These are phyloP conservation scores for Jordanella pulchra DNA, from an alignment of 2,797 vertebrate genomes.

Conservation along the genomic window DNA sequence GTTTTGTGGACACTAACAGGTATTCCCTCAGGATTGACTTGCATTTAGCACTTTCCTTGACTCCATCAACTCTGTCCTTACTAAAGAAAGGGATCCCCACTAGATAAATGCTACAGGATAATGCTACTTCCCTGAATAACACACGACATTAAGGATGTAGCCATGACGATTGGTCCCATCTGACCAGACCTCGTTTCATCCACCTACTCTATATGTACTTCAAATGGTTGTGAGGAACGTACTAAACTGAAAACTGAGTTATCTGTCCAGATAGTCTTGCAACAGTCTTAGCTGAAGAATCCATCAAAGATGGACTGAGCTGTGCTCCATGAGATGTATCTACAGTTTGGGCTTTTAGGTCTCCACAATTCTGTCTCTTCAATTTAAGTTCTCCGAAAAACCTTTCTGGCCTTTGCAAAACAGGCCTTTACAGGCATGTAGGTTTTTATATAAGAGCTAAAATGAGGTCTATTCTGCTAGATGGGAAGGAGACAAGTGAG, in stretches of 20 bases:
- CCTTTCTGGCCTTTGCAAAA: neutral
- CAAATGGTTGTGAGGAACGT: neutral
- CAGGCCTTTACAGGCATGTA: too few relatives aligned
- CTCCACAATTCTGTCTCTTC: neutral
- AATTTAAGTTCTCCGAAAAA: neutral
- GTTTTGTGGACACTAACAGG: neutral
- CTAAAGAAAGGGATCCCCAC: neutral
- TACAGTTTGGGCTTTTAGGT: neutral
- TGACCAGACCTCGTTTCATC: neutral
- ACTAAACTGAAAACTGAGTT: neutral
- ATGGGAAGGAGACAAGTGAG: neutral
- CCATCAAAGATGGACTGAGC: neutral
- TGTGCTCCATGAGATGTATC: neutral
- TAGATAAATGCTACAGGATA: neutral
- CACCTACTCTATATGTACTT: neutral
- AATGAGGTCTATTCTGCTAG: neutral
- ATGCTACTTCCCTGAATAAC: neutral
- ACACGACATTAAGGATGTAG: neutral
- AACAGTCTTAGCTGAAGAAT: neutral
- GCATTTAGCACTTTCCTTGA: neutral
- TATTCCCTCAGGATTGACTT: neutral
- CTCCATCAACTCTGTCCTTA: neutral
- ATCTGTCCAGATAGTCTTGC: neutral
- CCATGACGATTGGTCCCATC: neutral
- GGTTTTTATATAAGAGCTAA: neutral